These are phyloP conservation scores for Willowsia nigromaculata DNA, from an alignment of 2,888 invertebrate genomes.

Conservation along the genomic window DNA sequence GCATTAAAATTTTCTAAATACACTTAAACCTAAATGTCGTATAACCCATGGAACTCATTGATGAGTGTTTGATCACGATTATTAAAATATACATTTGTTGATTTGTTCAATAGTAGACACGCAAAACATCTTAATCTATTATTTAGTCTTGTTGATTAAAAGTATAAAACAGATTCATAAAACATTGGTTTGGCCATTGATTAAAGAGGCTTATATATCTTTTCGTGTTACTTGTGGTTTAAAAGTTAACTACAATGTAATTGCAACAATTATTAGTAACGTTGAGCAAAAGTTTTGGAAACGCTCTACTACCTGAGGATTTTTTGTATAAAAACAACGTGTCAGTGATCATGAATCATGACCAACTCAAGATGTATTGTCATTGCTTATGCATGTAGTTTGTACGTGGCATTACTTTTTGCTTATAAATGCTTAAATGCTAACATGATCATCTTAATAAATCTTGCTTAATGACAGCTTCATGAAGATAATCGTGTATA, in stretches of 20 bases:
- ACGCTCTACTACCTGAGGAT: conserved; percentile 21
- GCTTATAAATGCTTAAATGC: conserved; percentile 1
- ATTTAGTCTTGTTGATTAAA: conserved; percentile 16
- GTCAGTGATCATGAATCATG: no score
- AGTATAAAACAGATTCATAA: not conserved
- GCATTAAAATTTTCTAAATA: conserved; percentile 10
- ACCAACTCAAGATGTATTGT: not conserved
- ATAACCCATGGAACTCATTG: conserved; percentile 61
- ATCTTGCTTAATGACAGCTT: not conserved
- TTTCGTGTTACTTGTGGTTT: no score
- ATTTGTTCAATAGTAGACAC: not conserved
- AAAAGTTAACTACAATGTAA: no score
- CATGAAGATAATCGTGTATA: no score
- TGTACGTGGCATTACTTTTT: conserved; percentile 60
- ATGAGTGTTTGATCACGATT: conserved; percentile 59
- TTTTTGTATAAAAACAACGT: conserved; percentile 30
- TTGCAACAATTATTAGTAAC: not conserved
- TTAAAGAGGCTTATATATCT: no score
- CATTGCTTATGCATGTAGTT: not conserved
- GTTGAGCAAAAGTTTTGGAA: conserved; percentile 35
- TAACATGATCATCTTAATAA: not conserved
- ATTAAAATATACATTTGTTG: conserved; percentile 17
- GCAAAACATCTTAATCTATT: not conserved
- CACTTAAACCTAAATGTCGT: conserved; percentile 55
- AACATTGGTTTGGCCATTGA: conserved; percentile 15